These are phyloP conservation scores for Ceriagrion tenellum DNA, from an alignment of 2,888 invertebrate genomes.

Conservation along the genomic window DNA sequence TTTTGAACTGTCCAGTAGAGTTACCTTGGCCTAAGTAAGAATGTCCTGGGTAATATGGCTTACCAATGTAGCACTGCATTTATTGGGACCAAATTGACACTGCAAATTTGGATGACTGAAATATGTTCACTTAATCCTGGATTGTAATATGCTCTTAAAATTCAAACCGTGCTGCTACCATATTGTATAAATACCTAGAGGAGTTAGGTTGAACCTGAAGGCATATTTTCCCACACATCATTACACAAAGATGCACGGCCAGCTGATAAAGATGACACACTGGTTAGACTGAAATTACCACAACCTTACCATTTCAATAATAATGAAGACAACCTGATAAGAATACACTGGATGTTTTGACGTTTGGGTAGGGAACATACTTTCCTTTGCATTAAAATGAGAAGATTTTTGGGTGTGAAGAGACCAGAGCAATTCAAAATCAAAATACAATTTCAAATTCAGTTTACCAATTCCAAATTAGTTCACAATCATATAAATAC, in stretches of 20 bases:
- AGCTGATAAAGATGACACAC: neutral
- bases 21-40: constrained; percentile 49
- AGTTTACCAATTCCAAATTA: no score
- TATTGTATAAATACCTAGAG: neutral
- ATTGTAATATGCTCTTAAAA: neutral
- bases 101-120: constrained; percentile 55
- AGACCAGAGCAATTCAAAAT: no score
- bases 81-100: constrained; percentile 40
- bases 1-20: constrained; percentile 30
- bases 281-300: neutral
- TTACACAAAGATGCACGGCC: neutral
- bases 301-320: neutral
- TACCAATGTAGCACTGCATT: constrained; percentile 45
- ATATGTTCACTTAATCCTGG: neutral
- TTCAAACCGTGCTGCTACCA: neutral
- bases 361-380: no score
- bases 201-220: neutral
- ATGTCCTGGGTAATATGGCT: constrained; percentile 38
- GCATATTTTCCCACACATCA: neutral
- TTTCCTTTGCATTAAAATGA: no score
- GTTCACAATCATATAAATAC: no score
- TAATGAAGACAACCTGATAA: no score
- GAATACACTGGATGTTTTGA: no score
- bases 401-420: no score
- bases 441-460: no score